Conservation (phyloP, 2,888 invertebrate genomes). For the Drosophila fungiperda region DNA sequence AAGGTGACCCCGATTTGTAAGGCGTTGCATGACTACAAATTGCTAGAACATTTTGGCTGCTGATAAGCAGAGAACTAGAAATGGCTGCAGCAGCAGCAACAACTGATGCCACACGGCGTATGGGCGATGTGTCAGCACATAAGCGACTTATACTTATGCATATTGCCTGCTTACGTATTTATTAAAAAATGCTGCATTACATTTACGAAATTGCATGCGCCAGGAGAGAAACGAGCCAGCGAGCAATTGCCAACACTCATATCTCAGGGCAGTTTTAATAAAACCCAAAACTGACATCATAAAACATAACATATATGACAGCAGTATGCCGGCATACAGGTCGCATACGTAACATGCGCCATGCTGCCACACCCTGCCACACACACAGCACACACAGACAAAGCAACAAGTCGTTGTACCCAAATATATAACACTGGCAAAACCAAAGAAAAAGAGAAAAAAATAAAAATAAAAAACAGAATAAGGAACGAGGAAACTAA, state of each 20-base stretch:
- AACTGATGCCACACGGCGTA: constrained; percentile 59
- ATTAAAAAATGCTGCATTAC: constrained; percentile 62
- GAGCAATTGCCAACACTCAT: constrained; percentile 48
- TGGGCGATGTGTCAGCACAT: constrained; percentile 62
- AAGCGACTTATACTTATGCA: constrained; percentile 71
- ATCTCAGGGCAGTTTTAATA: constrained; percentile 78
- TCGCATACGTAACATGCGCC: constrained; percentile 72
- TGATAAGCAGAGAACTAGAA: constrained; percentile 59
- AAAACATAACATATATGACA: constrained; percentile 75
- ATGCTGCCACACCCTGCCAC: constrained; percentile 68
- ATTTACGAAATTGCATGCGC: constrained; percentile 49
- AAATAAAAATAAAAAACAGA: constrained; percentile 6
- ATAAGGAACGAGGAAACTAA: constrained; percentile 33
- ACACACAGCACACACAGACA: constrained; percentile 53
- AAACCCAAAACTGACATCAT: constrained; percentile 81
- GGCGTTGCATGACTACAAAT: constrained; percentile 51
- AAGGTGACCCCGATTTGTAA: constrained; percentile 76
- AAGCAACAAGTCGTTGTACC: constrained; percentile 79
- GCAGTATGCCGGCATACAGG: constrained; percentile 61
- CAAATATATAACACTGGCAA: constrained; percentile 65
- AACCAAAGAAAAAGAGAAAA: constrained; percentile 24
- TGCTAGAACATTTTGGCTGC: constrained; percentile 55
- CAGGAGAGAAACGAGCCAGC: constrained; percentile 21
- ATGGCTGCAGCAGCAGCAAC: constrained; percentile 15
- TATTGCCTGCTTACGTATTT: constrained; percentile 76